phyloP scores from a whole-genome alignment of 1,140 invertebrate species.

The Carposina sasakii region DNA sequence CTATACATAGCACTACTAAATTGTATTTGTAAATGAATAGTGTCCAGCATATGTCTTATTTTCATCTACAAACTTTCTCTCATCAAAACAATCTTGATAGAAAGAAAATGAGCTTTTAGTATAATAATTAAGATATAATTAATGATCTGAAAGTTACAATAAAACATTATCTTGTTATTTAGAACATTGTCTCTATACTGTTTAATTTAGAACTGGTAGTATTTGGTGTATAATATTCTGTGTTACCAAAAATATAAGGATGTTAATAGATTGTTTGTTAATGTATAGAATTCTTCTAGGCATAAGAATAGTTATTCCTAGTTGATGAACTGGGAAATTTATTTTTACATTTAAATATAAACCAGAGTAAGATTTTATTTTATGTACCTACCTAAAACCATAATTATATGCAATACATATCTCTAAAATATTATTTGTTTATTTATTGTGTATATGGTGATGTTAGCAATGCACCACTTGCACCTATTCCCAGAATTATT shows the following conservation, averaged over 20 bases:
- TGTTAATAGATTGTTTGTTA: conserved; percentile 61
- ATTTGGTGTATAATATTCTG: conserved; percentile 43
- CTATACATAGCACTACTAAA: no score
- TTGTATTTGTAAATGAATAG: no score
- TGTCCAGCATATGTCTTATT: no score
- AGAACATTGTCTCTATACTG: conserved; percentile 3
- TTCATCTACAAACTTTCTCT: no score
- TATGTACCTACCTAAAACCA: conserved; percentile 66
- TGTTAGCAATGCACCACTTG: no score
- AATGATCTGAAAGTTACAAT: no score
- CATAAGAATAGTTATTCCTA: conserved; percentile 62
- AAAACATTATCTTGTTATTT: no score
- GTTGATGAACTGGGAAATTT: conserved; percentile 53
- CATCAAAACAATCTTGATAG: no score
- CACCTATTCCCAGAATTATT: no score
- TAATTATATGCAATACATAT: conserved; percentile 68
- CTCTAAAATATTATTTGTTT: conserved; percentile 25
- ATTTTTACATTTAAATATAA: conserved; percentile 67
- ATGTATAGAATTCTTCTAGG: conserved; percentile 55
- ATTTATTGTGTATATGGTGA: not conserved
- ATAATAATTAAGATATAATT: no score
- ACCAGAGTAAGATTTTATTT: conserved; percentile 64
- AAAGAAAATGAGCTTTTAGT: conserved; percentile 26
- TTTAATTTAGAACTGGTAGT: conserved; percentile 26
- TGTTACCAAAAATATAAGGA: conserved; percentile 65